Evolutionary conservation across 2,888 invertebrate genomes (phyloP).

Genomic region (Chrysina gloriosa): DNA sequence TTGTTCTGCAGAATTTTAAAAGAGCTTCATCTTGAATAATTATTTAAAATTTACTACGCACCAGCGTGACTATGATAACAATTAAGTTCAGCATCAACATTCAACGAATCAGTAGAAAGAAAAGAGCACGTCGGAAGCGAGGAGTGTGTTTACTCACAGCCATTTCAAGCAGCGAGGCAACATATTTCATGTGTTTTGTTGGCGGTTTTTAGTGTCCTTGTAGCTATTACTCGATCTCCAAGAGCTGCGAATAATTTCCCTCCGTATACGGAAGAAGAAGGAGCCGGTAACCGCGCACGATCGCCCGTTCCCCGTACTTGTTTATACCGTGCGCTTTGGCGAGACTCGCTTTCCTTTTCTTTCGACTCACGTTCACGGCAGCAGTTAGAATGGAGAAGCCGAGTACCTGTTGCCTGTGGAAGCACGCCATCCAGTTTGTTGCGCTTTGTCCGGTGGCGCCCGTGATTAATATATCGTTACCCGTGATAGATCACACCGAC

Average conservation of each 20-base stretch:
- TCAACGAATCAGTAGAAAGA: too few species aligned
- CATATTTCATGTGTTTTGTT: too few species aligned
- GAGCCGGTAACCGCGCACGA: neutral
- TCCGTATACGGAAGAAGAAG: conserved; percentile 9
- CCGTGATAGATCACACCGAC: conserved; percentile 46
- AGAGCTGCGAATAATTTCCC: conserved; percentile 22
- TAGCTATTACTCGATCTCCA: neutral
- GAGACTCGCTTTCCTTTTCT: neutral
- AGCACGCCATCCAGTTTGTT: conserved; percentile 46
- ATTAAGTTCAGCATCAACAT: too few species aligned
- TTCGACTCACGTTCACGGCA: neutral
- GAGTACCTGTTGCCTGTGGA: conserved; percentile 44
- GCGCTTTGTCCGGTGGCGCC: conserved; percentile 46
- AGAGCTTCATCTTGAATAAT: too few species aligned
- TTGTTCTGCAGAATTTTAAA: too few species aligned
- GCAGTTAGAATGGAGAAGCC: conserved; percentile 1
- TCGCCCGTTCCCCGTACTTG: neutral
- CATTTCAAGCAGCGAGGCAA: too few species aligned
- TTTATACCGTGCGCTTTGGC: neutral
- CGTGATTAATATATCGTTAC: conserved; percentile 47
- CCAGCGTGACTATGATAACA: too few species aligned
- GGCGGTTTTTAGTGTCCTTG: neutral
- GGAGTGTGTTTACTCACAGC: too few species aligned
- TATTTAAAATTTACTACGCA: too few species aligned
- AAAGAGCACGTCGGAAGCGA: too few species aligned